phyloP scores from a whole-genome alignment of 2,797 vertebrate genomes.

The Anguilla marmorata region DNA sequence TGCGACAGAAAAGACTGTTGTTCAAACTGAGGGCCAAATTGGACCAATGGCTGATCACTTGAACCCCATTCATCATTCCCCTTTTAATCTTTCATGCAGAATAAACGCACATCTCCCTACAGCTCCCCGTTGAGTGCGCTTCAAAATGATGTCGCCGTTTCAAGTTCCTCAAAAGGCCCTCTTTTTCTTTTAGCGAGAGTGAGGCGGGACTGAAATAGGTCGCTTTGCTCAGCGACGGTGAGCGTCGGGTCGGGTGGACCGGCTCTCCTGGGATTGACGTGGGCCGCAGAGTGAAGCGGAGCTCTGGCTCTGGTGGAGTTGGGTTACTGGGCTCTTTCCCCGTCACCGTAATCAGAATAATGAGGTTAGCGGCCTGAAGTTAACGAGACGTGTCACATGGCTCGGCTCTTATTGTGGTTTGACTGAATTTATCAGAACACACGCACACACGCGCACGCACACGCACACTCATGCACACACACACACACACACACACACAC shows the following conservation, averaged over 20 bases:
- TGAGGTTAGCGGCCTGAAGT: background rate
- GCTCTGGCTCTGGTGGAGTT: background rate
- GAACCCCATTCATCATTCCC: background rate
- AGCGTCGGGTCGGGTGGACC: background rate
- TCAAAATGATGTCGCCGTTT: background rate
- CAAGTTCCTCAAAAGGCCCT: background rate
- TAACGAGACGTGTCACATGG: conserved; percentile 12
- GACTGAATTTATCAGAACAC: background rate
- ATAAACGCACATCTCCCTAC: background rate
- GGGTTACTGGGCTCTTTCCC: background rate
- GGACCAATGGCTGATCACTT: background rate
- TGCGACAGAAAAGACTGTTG: background rate
- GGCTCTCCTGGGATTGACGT: background rate
- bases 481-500: background rate
- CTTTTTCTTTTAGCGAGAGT: background rate
- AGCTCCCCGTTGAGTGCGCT: background rate
- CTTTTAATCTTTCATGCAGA: background rate
- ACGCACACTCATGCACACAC: background rate
- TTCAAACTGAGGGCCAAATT: background rate
- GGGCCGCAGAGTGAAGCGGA: background rate
- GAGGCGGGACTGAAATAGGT: background rate
- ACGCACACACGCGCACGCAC: background rate
- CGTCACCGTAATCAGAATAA: conserved; percentile 8
- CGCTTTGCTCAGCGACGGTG: background rate
- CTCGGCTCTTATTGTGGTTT: background rate